Evolutionary conservation across 2,888 invertebrate species (phyloP).

Genomic region (Agrochola lota): DNA sequence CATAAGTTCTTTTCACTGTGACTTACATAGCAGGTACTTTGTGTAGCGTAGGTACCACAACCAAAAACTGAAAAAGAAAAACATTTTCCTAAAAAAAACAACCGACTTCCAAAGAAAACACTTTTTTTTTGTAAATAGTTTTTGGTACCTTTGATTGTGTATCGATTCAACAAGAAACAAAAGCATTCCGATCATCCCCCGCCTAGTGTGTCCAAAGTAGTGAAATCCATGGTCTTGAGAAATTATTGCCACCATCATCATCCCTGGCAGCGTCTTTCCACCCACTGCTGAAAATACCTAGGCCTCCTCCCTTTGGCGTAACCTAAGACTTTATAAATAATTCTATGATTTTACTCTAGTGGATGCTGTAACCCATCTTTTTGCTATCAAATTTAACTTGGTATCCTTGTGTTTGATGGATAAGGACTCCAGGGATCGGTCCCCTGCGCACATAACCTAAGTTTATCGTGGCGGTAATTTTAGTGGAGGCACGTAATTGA

Average conservation of each 20-base stretch:
- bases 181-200: not conserved
- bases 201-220: not conserved
- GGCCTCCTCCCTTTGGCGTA: not conserved
- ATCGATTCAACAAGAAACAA: not conserved
- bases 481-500: constrained; percentile 31
- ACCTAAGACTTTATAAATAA: not conserved
- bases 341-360: constrained; percentile 1
- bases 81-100: no score
- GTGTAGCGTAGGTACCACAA: no score
- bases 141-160: not conserved
- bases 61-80: no score
- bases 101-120: no score
- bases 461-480: constrained; percentile 36
- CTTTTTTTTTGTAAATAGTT: no score
- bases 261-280: not conserved
- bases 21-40: no score
- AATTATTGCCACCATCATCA: not conserved
- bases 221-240: not conserved
- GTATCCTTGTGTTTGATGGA: constrained; percentile 44
- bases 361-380: constrained; percentile 3
- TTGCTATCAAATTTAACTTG: constrained; percentile 32
- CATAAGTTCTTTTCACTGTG: no score
- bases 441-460: constrained; percentile 27
- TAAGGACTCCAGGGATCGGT: constrained; percentile 33
- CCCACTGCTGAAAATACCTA: not conserved